These are phyloP conservation scores for Tiliacea aurago DNA, from an alignment of 2,888 invertebrate genomes.

Conservation along the genomic window DNA sequence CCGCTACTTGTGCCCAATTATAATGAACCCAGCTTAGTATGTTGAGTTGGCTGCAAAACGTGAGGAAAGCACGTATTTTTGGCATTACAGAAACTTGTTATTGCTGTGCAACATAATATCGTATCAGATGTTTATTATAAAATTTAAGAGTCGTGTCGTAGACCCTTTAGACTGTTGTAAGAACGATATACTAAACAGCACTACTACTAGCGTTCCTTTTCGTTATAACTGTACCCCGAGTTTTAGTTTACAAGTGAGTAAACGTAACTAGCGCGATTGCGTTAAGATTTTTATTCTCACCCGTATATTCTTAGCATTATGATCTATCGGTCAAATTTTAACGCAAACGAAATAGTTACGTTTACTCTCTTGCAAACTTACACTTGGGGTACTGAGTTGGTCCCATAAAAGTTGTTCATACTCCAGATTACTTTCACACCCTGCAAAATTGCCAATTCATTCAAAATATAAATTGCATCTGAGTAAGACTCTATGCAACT, in stretches of 20 bases:
- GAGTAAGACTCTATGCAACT: background rate
- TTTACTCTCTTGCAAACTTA: too few species aligned
- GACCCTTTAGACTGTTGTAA: background rate
- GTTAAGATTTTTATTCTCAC: too few species aligned
- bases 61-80: conserved; percentile 42
- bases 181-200: background rate
- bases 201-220: background rate
- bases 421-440: background rate
- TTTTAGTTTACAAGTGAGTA: too few species aligned
- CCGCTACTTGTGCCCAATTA: conserved; percentile 30
- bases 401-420: too few species aligned
- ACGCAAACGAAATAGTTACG: too few species aligned
- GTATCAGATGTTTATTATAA: conserved; percentile 6
- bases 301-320: too few species aligned
- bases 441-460: background rate
- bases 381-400: too few species aligned
- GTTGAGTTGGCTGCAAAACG: conserved; percentile 19
- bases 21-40: background rate
- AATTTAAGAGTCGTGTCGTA: background rate
- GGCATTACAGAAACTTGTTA: background rate
- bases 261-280: too few species aligned
- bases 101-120: conserved; percentile 16
- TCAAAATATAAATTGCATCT: background rate
- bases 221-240: too few species aligned
- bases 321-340: too few species aligned